phyloP scores from a whole-genome alignment of 2,113 vertebrate genomes.

The Setophaga kirtlandii region DNA sequence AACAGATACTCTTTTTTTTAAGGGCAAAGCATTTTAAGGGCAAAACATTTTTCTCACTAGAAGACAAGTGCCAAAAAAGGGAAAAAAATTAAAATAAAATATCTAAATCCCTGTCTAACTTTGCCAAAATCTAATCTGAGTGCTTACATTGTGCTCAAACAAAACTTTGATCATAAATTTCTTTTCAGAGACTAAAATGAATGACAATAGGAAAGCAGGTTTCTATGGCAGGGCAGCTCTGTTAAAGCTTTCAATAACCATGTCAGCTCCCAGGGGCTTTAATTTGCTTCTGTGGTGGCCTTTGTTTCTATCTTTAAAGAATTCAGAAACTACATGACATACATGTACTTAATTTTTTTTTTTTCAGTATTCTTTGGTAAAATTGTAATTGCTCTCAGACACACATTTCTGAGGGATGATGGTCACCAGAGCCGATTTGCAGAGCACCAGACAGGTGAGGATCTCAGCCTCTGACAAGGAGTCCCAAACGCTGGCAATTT shows the following conservation, averaged over 20 bases:
- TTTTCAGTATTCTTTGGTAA: neutral
- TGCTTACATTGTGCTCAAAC: neutral
- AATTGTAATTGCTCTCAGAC: constrained; percentile 10
- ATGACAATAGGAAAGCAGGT: constrained; percentile 50
- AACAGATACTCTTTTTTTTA: neutral
- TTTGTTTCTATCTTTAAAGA: constrained; percentile 64
- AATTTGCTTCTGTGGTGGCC: constrained; percentile 62
- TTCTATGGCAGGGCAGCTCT: constrained; percentile 54
- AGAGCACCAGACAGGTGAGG: constrained; percentile 4
- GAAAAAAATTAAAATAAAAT: neutral
- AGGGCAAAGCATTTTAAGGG: neutral
- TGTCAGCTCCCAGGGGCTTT: constrained; percentile 63
- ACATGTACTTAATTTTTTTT: neutral
- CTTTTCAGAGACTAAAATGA: constrained; percentile 59
- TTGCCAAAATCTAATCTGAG: neutral
- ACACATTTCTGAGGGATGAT: neutral
- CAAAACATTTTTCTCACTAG: neutral
- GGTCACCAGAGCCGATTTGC: neutral
- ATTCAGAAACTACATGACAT: constrained; percentile 40
- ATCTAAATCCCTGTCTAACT: neutral
- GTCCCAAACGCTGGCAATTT: neutral
- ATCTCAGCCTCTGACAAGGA: neutral
- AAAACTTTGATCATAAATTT: constrained; percentile 65
- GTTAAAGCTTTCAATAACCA: constrained; percentile 64
- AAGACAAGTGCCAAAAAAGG: neutral